phyloP scores from a whole-genome alignment of 2,888 invertebrate genomes.

The Tetragnatha montana region DNA sequence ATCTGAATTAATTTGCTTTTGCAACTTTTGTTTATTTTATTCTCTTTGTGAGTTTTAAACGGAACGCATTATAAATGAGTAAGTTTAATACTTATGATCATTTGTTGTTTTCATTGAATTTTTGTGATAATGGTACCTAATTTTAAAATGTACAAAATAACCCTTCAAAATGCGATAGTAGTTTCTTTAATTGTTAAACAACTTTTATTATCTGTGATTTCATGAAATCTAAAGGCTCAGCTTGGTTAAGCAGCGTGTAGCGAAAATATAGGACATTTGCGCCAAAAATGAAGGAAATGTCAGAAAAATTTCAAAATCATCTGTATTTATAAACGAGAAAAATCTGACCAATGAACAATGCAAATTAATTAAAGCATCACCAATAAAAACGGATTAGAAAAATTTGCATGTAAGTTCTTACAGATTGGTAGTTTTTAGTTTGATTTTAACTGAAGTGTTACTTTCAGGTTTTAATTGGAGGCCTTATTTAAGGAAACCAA shows the following conservation, averaged over 20 bases:
- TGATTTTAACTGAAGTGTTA: background rate
- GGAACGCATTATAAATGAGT: too few species aligned
- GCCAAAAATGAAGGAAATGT: too few species aligned
- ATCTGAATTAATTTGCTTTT: background rate
- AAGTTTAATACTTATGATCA: background rate
- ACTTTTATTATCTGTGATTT: too few species aligned
- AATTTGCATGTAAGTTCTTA: background rate
- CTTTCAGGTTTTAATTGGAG: slow-evolving; percentile 72
- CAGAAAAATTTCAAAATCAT: too few species aligned
- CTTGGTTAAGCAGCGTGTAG: background rate
- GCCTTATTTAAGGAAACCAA: slow-evolving; percentile 77
- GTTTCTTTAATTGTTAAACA: background rate
- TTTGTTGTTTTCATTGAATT: background rate
- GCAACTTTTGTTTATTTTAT: background rate
- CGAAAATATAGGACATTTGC: too few species aligned
- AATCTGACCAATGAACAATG: too few species aligned
- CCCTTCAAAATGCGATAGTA: too few species aligned
- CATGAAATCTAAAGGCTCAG: background rate
- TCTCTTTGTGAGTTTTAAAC: too few species aligned
- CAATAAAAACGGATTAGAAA: background rate
- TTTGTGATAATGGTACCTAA: too few species aligned
- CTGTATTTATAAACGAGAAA: too few species aligned
- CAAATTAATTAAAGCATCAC: background rate
- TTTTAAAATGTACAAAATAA: too few species aligned
- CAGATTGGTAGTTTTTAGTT: background rate